phyloP scores from a whole-genome alignment of 1,140 invertebrate genomes.

The Drosophila leontia region DNA sequence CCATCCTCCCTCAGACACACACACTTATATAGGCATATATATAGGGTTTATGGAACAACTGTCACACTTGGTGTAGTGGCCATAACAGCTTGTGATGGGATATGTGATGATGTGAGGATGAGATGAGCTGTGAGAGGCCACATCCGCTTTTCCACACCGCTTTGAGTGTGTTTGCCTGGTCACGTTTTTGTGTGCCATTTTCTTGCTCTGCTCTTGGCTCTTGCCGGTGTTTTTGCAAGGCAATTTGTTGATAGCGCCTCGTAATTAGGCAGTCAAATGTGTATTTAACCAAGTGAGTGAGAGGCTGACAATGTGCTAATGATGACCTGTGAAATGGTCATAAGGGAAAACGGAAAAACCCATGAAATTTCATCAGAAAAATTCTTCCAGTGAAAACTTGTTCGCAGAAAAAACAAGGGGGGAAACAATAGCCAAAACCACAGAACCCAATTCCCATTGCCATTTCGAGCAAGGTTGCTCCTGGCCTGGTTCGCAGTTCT shows the following conservation, averaged over 20 bases:
- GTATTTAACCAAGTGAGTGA: slow-evolving; percentile 56
- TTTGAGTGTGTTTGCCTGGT: slow-evolving; percentile 51
- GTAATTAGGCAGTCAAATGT: slow-evolving; percentile 71
- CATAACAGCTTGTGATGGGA: slow-evolving; percentile 39
- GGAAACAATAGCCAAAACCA: slow-evolving; percentile 15
- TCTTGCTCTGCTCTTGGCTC: slow-evolving; percentile 12
- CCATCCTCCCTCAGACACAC: background rate
- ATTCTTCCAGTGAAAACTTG: background rate
- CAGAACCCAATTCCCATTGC: slow-evolving; percentile 41
- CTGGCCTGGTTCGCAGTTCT: slow-evolving; percentile 15
- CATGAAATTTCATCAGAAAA: background rate
- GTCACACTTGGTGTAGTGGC: slow-evolving; percentile 49
- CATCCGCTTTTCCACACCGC: slow-evolving; percentile 31
- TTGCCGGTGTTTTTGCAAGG: slow-evolving; percentile 16
- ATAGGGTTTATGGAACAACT: slow-evolving; percentile 20
- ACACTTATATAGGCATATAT: background rate
- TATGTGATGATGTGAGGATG: slow-evolving; percentile 21
- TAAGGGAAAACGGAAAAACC: background rate
- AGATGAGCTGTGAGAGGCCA: slow-evolving; percentile 36
- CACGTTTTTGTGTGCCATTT: slow-evolving; percentile 63
- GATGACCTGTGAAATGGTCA: slow-evolving; percentile 13
- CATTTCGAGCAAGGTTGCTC: slow-evolving; percentile 38
- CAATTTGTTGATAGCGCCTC: slow-evolving; percentile 66
- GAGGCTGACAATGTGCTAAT: slow-evolving; percentile 20
- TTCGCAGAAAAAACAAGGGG: slow-evolving; percentile 1